These are phyloP conservation scores for Cephus rjabovi DNA, from an alignment of 2,888 invertebrate species.

Conservation along the genomic window DNA sequence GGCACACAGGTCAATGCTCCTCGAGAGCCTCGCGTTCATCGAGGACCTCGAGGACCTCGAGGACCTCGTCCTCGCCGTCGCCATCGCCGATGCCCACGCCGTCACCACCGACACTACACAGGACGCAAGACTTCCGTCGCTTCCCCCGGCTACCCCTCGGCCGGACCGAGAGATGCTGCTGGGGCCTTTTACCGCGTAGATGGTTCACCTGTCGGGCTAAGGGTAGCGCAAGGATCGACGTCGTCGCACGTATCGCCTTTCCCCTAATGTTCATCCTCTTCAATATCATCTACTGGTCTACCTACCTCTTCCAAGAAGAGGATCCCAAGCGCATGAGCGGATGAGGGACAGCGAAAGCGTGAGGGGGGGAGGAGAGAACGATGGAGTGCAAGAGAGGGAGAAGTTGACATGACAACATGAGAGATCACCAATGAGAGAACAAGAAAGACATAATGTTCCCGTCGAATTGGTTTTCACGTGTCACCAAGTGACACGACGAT, in stretches of 20 bases:
- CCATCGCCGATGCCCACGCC: constrained; percentile 44
- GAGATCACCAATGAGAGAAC: constrained; percentile 33
- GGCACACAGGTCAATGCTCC: not conserved
- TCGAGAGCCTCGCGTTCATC: constrained; percentile 15
- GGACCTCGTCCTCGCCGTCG: constrained; percentile 45
- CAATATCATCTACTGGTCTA: constrained; percentile 91
- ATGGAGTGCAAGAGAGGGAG: constrained; percentile 2
- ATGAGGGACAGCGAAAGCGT: constrained; percentile 26
- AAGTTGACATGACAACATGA: not conserved
- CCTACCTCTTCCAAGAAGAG: constrained; percentile 81
- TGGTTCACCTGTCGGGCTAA: constrained; percentile 56
- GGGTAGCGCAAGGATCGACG: constrained; percentile 80
- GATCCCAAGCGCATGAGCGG: constrained; percentile 40
- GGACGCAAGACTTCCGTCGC: constrained; percentile 39
- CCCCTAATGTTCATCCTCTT: constrained; percentile 91
- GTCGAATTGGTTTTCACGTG: not conserved
- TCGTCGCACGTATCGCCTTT: constrained; percentile 92
- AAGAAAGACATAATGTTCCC: not conserved
- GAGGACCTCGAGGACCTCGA: constrained; percentile 45
- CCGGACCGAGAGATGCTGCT: constrained; percentile 45
- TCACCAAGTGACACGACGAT: not conserved
- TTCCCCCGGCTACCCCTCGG: constrained; percentile 42
- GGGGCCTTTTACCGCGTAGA: constrained; percentile 46
- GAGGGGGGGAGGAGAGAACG: constrained; percentile 6
- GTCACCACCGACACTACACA: constrained; percentile 32